phyloP scores from a whole-genome alignment of 2,888 invertebrate genomes.

The Heliconius ethilla region DNA sequence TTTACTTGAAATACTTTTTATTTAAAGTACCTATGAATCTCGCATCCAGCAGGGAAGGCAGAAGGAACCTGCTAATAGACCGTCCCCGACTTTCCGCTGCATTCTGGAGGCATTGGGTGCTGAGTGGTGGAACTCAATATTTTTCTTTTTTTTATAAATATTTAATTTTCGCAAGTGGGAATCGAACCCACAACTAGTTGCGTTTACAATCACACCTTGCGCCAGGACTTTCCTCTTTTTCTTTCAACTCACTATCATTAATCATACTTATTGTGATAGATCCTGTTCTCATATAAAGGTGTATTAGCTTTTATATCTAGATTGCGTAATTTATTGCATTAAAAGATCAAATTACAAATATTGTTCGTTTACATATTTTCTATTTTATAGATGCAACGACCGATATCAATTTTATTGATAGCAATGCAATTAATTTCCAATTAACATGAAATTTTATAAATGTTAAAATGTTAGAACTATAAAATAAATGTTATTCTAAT shows the following conservation, averaged over 20 bases:
- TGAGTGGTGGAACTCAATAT: no score
- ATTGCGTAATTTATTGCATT: constrained; percentile 1
- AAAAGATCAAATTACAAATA: constrained; percentile 5
- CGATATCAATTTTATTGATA: not conserved
- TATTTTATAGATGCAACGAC: not conserved
- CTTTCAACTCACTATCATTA: not conserved
- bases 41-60: no score
- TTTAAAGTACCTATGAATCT: not conserved
- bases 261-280: not conserved
- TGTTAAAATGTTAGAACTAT: not conserved
- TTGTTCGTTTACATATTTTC: constrained; percentile 3
- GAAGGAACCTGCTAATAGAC: not conserved
- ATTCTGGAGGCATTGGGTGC: no score
- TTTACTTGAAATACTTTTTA: not conserved
- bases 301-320: not conserved
- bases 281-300: not conserved
- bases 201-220: no score
- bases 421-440: constrained; percentile 3
- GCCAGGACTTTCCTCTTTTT: not conserved
- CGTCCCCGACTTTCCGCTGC: no score
- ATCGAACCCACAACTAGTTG: no score
- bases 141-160: no score
- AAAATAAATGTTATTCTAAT: not conserved
- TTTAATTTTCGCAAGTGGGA: no score
- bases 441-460: not conserved